phyloP scores from a whole-genome alignment of 2,888 invertebrate species.

The Diarsia brunnea region DNA sequence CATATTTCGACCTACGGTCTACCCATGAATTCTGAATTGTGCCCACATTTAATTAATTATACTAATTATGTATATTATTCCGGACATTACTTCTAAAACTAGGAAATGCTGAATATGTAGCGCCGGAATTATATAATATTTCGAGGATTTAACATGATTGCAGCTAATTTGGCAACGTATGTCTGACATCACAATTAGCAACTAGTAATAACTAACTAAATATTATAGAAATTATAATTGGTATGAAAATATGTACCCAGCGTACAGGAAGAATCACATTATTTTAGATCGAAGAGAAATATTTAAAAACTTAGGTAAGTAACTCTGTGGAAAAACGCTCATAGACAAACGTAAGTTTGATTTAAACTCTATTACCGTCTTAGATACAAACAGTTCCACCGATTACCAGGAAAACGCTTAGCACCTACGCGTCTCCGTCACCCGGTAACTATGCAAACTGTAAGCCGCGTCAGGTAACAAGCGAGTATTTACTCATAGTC shows the following conservation, averaged over 20 bases:
- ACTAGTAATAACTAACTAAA: neutral
- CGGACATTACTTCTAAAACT: neutral
- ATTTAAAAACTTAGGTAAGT: neutral
- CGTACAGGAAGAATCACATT: neutral
- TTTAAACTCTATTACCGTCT: conserved; percentile 29
- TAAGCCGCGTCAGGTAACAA: conserved; percentile 51
- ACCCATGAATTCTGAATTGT: neutral
- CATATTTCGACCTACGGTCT: neutral
- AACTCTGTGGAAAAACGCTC: neutral
- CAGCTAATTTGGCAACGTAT: neutral
- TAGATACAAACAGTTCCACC: conserved; percentile 22
- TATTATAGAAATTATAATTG: neutral
- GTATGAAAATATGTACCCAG: neutral
- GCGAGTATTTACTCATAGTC: conserved; percentile 54
- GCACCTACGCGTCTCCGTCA: conserved; percentile 34
- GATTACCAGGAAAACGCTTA: conserved; percentile 26
- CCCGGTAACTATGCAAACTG: conserved; percentile 52
- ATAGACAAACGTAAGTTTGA: neutral
- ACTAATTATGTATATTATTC: conserved; percentile 3
- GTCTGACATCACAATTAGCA: conserved; percentile 1
- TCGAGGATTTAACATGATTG: neutral
- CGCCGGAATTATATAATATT: neutral
- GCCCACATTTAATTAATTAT: conserved; percentile 1
- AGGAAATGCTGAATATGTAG: neutral
- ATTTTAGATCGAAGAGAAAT: neutral